These are phyloP conservation scores for Scrobipalpa costella DNA, from an alignment of 2,888 invertebrate species.

Conservation along the genomic window DNA sequence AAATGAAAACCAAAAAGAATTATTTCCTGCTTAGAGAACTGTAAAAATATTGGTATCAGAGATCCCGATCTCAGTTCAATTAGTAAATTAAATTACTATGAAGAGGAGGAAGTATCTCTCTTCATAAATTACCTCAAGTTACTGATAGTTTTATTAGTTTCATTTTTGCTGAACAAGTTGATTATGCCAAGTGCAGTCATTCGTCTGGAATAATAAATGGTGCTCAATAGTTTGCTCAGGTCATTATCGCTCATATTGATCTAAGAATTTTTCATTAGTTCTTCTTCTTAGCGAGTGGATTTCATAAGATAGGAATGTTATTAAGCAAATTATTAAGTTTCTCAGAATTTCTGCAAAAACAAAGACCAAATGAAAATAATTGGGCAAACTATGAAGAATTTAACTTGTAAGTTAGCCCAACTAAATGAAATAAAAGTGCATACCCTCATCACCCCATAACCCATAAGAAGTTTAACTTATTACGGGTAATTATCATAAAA, in stretches of 20 bases:
- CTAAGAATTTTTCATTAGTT: background rate
- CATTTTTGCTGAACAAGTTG: conserved; percentile 16
- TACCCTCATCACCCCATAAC: too few relatives aligned
- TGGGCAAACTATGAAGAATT: too few relatives aligned
- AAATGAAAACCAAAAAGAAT: background rate
- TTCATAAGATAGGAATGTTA: too few relatives aligned
- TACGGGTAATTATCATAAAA: too few relatives aligned
- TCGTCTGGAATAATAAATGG: background rate
- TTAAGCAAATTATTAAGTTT: too few relatives aligned
- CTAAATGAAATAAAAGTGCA: background rate
- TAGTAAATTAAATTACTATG: conserved; percentile 14
- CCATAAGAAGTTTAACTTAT: too few relatives aligned
- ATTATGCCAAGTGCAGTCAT: conserved; percentile 10
- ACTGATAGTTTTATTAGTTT: background rate
- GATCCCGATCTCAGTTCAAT: conserved; percentile 5
- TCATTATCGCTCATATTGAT: background rate
- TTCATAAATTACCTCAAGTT: background rate
- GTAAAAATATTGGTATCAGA: conserved; percentile 1
- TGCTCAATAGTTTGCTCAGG: background rate
- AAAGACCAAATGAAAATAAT: too few relatives aligned
- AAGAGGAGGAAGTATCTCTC: background rate
- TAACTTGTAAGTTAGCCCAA: background rate
- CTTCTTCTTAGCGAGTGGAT: too few relatives aligned
- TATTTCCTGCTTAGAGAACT: background rate
- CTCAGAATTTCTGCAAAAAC: too few relatives aligned